These are phyloP conservation scores for Acestrorhynchus altus DNA, from an alignment of 2,797 vertebrate genomes.

Conservation along the genomic window DNA sequence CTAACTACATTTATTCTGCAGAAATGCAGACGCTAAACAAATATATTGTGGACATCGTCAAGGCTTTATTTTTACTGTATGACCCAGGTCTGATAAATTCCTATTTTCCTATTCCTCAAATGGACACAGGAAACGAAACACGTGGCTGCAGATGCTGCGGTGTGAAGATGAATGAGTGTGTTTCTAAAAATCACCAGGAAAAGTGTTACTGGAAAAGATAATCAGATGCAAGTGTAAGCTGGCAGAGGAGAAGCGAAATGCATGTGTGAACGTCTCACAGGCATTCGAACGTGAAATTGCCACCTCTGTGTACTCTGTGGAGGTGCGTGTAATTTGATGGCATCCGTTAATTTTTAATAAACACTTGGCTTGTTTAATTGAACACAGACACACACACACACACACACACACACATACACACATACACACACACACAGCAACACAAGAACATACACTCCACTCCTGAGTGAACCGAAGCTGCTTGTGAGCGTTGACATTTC, in stretches of 20 bases:
- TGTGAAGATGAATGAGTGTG: background rate
- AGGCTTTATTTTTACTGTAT: too few species aligned
- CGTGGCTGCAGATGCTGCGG: background rate
- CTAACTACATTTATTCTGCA: too few species aligned
- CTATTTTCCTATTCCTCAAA: background rate
- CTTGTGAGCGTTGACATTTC: slow-evolving; percentile 37
- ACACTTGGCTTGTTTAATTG: slow-evolving; percentile 28
- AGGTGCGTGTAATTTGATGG: slow-evolving; percentile 9
- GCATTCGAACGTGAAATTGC: background rate
- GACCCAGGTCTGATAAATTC: too few species aligned
- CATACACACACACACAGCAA: background rate
- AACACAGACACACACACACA: slow-evolving; percentile 18
- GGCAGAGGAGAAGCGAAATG: background rate
- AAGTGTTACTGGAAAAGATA: background rate
- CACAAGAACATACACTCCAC: slow-evolving; percentile 8
- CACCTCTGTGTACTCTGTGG: background rate
- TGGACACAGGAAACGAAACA: background rate
- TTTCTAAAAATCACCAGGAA: background rate
- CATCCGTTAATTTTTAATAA: slow-evolving; percentile 23
- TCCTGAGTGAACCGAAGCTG: slow-evolving; percentile 12
- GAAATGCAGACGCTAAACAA: too few species aligned
- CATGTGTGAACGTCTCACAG: background rate
- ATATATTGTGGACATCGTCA: too few species aligned
- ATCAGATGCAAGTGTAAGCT: background rate
- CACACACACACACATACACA: background rate